Conservation (phyloP, 2,888 invertebrate genomes). For the Amitus sp. region DNA sequence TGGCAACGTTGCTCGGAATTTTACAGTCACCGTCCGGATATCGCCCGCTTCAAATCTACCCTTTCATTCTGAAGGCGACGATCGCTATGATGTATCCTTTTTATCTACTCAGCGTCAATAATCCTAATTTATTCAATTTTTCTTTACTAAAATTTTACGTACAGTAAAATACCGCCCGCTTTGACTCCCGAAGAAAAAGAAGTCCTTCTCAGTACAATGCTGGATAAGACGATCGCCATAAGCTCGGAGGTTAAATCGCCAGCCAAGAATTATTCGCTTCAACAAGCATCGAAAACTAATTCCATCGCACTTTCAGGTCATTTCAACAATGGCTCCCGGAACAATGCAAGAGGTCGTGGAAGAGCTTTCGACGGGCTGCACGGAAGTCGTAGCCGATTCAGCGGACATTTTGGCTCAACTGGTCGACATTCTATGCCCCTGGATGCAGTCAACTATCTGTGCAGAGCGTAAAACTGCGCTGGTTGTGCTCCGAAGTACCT, state of each 20-base stretch:
- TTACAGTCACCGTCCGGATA: slow-evolving; percentile 55
- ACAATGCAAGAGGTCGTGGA: slow-evolving; percentile 47
- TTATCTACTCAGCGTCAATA: not conserved
- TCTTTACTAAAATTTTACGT: too few relatives aligned
- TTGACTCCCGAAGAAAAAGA: slow-evolving; percentile 53
- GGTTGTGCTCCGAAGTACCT: slow-evolving; percentile 49
- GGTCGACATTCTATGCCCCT: slow-evolving; percentile 55
- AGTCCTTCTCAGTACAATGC: slow-evolving; percentile 52
- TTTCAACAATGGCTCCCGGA: slow-evolving; percentile 44
- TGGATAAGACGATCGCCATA: slow-evolving; percentile 57
- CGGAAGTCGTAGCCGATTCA: slow-evolving; percentile 54
- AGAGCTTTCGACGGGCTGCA: slow-evolving; percentile 50
- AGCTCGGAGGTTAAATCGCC: slow-evolving; percentile 48
- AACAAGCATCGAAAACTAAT: too few relatives aligned
- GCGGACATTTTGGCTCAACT: slow-evolving; percentile 54
- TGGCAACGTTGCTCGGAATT: slow-evolving; percentile 50
- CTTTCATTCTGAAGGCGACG: slow-evolving; percentile 50
- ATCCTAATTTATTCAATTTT: not conserved
- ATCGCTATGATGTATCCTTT: slow-evolving; percentile 54
- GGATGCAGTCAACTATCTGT: slow-evolving; percentile 58
- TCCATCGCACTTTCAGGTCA: slow-evolving; percentile 39
- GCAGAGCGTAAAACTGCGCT: slow-evolving; percentile 52
- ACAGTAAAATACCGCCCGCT: slow-evolving; percentile 52
- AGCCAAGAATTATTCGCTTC: not conserved
- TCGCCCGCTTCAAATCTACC: slow-evolving; percentile 55